Evolutionary conservation across 2,113 vertebrate genomes (phyloP), one percentile per base, ranked within the genome.

Genomic region (Numenius arquata): DNA sequence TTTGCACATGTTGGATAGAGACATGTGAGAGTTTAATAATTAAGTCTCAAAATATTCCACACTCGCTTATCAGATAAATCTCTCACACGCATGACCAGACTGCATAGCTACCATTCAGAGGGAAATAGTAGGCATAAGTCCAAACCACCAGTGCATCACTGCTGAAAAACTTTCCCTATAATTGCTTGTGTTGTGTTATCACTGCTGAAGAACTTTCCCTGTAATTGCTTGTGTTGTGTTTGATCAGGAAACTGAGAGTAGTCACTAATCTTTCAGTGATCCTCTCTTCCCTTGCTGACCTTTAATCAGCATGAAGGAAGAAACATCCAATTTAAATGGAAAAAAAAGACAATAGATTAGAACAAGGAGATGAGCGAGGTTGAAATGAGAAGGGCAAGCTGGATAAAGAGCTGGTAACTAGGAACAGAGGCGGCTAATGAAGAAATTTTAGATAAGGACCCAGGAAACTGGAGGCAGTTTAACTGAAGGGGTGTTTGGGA

Each of bases 251-350:
- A 62, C 74, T 36, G 56, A 81, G 55, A 79, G 55, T 71, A 55
- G 78, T 50, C 22, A 7, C 71, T 94, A 79, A 95, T 95, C 71
- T 91, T 92, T 53, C 77, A 40, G 62, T 70, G 55, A 85, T 91
- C 74, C 58, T 87, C 53, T 91, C 63, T 82, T 93, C 85, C 53
- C 67, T 76, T 88, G 62, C 62, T 85, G 81, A 82, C 53, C 29
- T 88, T 71, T 95, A 82, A 96, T 92, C 73, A 85, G 20, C 32
- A 74, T 18, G 55, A 90, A 80, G 50, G 43, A 94, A 91, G 40
- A 91, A 91, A 50, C 7, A 82, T 55, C 18, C n/a, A 85, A 55
- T 70, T 90, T 55, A 91, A 89, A 79, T 1, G 66, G 48, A 62
- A 61, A 15, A 3, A 86, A 66, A 79, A 74, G 36, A 34, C 50